Evolutionary conservation across 1,140 invertebrate genomes (phyloP), one percentile per base, ranked within the genome.

Genomic region (Thalassaphorura encarpata): DNA sequence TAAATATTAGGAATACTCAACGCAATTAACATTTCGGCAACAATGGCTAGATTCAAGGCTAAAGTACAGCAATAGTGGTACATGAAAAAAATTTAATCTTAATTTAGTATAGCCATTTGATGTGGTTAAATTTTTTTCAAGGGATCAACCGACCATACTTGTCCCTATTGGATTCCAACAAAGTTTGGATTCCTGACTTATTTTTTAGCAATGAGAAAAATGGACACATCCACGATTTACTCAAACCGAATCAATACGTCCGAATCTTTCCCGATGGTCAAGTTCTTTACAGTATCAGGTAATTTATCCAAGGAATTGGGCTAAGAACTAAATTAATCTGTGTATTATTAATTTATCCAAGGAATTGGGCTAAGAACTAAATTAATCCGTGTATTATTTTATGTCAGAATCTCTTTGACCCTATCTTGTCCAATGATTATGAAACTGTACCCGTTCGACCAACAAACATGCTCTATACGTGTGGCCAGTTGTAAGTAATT

Each of bases 181-280:
- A 86, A 68, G 91, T 93, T 51, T 74, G 66, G 67, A 95, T 94
- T 88, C 92, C 92, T 16, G 93, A 97, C 77, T 78, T 96, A 58
- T 97, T 97, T 79, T 97, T 97, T 73, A 88, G 89, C 28, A 97
- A 97, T 68, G 93, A 97, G 76, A 95, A 96, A 72, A 90, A 91
- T 69, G 91, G 92, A 40, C 89, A 95, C 70, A 94, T 95, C 71
- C 93, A 97, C 73, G 89, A 94, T 71, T 96, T 97, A 71, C 93
- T 94, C 68, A 91, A 93, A 85, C 89, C 90, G 49, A 95, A 97
- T 73, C 89, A 97, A 52, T 91, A 97, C 77, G 92, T 97, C 69
- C 77, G 93, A 64, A 96, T 97, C 68, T 92, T 93, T 75, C 90
- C 91, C 39, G 82, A 94, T 67, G 93, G 93, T 54, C 85, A 87